phyloP scores from a whole-genome alignment of 2,113 vertebrate genomes.

The Vicugna pacos region DNA sequence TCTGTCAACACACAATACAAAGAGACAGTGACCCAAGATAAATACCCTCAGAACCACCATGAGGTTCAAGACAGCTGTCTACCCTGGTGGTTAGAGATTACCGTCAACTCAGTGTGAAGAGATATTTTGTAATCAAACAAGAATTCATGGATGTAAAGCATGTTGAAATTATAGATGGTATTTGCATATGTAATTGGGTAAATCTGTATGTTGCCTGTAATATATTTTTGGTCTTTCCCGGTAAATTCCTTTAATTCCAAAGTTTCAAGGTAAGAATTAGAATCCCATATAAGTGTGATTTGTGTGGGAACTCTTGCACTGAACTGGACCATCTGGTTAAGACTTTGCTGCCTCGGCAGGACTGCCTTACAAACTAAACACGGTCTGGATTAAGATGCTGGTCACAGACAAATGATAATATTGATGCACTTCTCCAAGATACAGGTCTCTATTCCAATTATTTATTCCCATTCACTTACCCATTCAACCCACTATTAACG shows the following conservation, averaged over 20 bases:
- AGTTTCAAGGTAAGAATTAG: not conserved
- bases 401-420: not conserved
- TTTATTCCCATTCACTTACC: not conserved
- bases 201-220: not conserved
- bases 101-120: not conserved
- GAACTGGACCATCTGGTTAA: not conserved
- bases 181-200: not conserved
- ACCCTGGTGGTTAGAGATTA: not conserved
- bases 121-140: not conserved
- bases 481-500: not conserved
- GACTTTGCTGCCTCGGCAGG: not conserved
- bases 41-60: not conserved
- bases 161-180: not conserved
- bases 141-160: not conserved
- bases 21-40: not conserved
- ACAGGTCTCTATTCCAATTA: not conserved
- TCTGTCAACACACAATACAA: not conserved
- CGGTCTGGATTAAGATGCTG: not conserved
- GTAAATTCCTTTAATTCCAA: not conserved
- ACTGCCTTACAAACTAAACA: not conserved
- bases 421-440: not conserved
- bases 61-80: not conserved
- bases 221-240: not conserved
- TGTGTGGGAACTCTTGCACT: not conserved
- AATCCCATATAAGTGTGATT: not conserved